A percentile compares a stretch with the other conserved stretches of the same genome.
phyloP scores from a whole-genome alignment of 2,888 invertebrate genomes.

The Macrophya annulata region DNA sequence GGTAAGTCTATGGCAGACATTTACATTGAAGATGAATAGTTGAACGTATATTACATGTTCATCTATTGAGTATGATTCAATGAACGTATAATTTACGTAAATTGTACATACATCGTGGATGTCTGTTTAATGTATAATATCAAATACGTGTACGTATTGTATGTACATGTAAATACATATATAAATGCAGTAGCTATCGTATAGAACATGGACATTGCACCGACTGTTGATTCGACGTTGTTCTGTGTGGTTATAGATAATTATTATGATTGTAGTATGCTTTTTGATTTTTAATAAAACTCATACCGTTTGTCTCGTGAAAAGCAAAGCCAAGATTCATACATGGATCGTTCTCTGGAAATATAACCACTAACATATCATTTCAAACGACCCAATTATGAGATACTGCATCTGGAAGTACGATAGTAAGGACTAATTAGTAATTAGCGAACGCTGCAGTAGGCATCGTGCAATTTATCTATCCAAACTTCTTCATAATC shows the following conservation, averaged over 20 bases:
- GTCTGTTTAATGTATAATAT: not conserved
- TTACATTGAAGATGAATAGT: slow-evolving; percentile 1
- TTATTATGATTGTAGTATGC: not conserved
- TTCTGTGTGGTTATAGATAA: not conserved
- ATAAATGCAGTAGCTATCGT: not conserved
- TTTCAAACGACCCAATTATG: slow-evolving; percentile 27
- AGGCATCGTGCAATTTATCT: slow-evolving; percentile 22
- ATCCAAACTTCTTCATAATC: slow-evolving; percentile 14
- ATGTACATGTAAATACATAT: not conserved
- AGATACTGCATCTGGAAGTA: slow-evolving; percentile 17
- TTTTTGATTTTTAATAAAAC: not conserved
- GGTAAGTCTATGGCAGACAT: not conserved
- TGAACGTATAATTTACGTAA: not conserved
- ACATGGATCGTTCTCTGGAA: not conserved
- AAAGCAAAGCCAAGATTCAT: not conserved
- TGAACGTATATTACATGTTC: slow-evolving; percentile 10
- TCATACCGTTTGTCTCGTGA: not conserved
- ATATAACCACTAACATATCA: slow-evolving; percentile 23
- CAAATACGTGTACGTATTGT: not conserved
- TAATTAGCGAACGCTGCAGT: slow-evolving; percentile 18
- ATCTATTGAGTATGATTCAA: slow-evolving; percentile 2
- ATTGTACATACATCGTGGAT: not conserved
- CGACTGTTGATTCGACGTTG: not conserved
- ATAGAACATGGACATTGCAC: not conserved
- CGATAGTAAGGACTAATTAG: slow-evolving; percentile 16